Evolutionary conservation across 2,888 invertebrate species (phyloP), one percentile per base, ranked within the genome.

Genomic region (Unio delphinus): DNA sequence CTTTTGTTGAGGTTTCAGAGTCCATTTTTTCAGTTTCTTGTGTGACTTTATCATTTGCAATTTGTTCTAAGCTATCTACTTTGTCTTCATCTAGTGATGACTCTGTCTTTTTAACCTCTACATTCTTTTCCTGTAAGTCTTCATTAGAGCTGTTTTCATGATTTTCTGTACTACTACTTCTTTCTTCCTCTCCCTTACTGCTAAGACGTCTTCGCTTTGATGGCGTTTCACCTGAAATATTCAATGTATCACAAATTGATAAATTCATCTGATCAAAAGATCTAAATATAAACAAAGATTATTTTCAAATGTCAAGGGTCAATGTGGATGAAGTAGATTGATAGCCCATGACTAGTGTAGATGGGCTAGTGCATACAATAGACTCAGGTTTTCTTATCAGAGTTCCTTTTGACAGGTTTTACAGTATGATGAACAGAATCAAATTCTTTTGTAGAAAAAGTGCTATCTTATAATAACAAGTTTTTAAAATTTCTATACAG

Each of bases 141-240:
- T 67, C 59, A 45, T 54, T 55, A 30, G 45, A 57, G 45, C 58
- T 57, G 23, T 69, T 64, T 28, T 58, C 62, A 66, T 74, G 68
- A 66, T 62, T 70, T 54, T 28, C 57, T 28, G 64, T 62, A 45
- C 66, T 60, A 23, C 67, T 60, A 54, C 67, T 68, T 28, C 65
- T 65, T n/a, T 68, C 67, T 20, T 71, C 72, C 34, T 72, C 70
- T 28, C 55, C 67, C 4, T 71, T 68, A 26, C 56, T 61, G 68
- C 75, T 78, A 15, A 79, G 28, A 57, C 76, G 67, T 23, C 82
- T 71, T 61, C 78, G 71, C 68, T 84, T 84, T n/a, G 83, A 80
- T 55, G 83, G 83, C 11, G 80, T 80, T 57, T 74, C 83, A 61
- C 73, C 80, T 81, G 71, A 45, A 45, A 45, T 45, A 45, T 45